Evolutionary conservation across 2,888 invertebrate genomes (phyloP), one percentile per base, ranked within the genome.

Genomic region (Plebejus anna): DNA sequence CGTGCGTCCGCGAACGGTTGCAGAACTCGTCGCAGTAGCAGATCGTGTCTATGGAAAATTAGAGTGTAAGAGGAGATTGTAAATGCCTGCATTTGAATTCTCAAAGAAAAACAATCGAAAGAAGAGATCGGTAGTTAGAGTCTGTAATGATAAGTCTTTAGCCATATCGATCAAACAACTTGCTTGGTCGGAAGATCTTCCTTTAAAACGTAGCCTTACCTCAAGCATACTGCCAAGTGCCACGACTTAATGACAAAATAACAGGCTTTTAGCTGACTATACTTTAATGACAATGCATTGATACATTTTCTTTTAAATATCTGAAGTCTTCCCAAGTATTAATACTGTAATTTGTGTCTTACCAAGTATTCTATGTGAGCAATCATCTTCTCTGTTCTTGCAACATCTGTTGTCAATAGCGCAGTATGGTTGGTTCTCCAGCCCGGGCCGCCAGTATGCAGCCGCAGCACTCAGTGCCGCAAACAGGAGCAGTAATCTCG

Each of bases 11-110:
- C 0, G 95, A 95, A 55, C 97, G 92, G 86, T 97, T 96, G 91
- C 99, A 99, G 90, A 98, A 99, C 81, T 97, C 95, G 88, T 99
- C 99, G 89, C 99, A 99, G 89, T 99, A 99, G 89, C 99, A 99
- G 16, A 97, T 88, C 0, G 98, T 98, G 79, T 95, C 98, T 96
- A 32, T 7, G 73, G 38, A 57, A 3, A 16, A 55, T 13, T 13
- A 55, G 55, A 16, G 1, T 47, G 47, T 47, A 75, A 7, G 57
- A 11, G 1, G 32, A n/a, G 5, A 75, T 57, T 36, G 51, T 57
- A 3, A 11, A 38, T 57, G 36, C 36, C 2, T 59, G n/a, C 22
- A 5, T 55, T n/a, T 55, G n/a, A 57, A 57, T 57, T 13, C 0
- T 57, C 6, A n/a, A 4, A 55, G 55, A 42, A 42, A 9, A 2